phyloP scores from a whole-genome alignment of 64 coral and sea anemone genomes.

The Montipora cactus region DNA sequence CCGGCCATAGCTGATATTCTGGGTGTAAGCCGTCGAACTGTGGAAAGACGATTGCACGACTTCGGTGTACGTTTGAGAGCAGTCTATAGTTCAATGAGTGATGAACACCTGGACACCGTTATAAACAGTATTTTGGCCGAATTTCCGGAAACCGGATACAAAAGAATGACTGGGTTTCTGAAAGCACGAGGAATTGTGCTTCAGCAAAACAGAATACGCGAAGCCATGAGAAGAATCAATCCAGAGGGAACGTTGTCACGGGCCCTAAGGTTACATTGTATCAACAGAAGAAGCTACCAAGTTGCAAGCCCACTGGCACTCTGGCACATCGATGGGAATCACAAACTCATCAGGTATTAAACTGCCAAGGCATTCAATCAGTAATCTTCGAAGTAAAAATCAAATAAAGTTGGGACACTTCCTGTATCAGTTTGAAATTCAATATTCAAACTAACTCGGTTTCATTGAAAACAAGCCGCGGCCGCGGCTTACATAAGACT shows the following conservation, averaged over 20 bases:
- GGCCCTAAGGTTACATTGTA: constrained; percentile 44
- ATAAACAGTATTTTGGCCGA: constrained; percentile 29
- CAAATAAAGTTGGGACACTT: too few relatives aligned
- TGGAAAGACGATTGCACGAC: constrained; percentile 52
- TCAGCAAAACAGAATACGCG: constrained; percentile 56
- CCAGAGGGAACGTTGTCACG: too few relatives aligned
- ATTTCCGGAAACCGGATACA: constrained; percentile 63
- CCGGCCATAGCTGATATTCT: constrained; percentile 35
- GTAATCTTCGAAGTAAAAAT: neutral
- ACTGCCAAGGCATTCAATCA: neutral
- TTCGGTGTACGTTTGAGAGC: constrained; percentile 24
- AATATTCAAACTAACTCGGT: too few relatives aligned
- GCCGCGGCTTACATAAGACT: too few relatives aligned
- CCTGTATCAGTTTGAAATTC: too few relatives aligned
- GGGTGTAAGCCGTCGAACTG: constrained; percentile 27
- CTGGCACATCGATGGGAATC: too few relatives aligned
- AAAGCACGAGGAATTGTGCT: constrained; percentile 41
- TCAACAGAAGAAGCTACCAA: constrained; percentile 58
- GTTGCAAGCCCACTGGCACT: too few relatives aligned
- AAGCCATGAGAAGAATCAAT: too few relatives aligned
- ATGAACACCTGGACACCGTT: constrained; percentile 20
- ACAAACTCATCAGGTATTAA: too few relatives aligned
- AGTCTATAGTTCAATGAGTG: constrained; percentile 42
- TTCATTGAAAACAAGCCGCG: too few relatives aligned
- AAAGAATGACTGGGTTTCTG: constrained; percentile 57